Conservation (phyloP, 2,888 invertebrate genomes). For the Harpalus rufipes region DNA sequence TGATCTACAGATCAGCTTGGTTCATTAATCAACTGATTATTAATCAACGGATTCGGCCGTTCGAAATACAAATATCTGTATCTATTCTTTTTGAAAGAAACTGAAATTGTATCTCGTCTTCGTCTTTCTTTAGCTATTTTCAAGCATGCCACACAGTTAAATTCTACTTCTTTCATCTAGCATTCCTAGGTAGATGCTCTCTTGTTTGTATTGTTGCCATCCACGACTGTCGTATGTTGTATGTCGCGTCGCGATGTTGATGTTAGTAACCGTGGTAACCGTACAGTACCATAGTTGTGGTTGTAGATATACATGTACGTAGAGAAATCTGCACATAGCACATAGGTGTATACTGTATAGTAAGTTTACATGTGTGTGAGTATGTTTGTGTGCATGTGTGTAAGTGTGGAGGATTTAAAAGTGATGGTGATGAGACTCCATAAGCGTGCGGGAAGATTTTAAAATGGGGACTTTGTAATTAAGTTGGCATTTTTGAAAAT, state of each 20-base stretch:
- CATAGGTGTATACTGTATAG: conserved; percentile 13
- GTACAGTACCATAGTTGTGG: not conserved
- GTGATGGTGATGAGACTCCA: conserved; percentile 62
- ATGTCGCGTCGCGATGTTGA: not conserved
- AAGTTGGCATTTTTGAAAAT: not conserved
- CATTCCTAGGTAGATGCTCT: conserved; percentile 23
- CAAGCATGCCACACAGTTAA: no score
- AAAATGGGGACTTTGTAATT: no score
- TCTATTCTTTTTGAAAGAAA: no score
- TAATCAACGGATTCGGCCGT: no score
- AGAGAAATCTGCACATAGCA: conserved; percentile 44
- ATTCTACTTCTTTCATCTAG: not conserved
- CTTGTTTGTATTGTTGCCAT: conserved; percentile 38
- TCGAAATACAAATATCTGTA: no score
- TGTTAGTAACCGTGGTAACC: conserved; percentile 4
- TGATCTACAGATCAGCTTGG: no score
- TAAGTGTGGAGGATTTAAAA: conserved; percentile 49
- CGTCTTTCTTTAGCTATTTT: no score
- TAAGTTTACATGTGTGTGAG: not conserved
- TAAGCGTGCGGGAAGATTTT: conserved; percentile 14
- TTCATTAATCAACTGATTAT: no score
- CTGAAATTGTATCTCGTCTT: no score
- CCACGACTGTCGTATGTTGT: conserved; percentile 30
- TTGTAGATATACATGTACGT: not conserved
- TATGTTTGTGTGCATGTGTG: conserved; percentile 22